Evolutionary conservation across 2,797 vertebrate genomes (phyloP), one percentile per base, ranked within the genome.

Genomic region (Eremophila alpestris): DNA sequence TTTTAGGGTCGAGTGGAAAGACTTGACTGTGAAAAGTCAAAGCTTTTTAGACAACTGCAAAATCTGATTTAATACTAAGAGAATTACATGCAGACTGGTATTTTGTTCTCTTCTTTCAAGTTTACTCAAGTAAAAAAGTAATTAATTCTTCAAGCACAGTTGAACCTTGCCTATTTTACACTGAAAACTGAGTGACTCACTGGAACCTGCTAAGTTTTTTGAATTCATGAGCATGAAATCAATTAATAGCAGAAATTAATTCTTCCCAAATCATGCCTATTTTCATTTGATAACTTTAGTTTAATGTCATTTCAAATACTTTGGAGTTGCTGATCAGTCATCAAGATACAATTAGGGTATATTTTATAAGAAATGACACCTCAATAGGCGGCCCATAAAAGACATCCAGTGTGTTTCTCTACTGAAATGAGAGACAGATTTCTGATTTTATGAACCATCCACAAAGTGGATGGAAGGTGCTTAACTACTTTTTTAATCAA

Each of bases 21-120:
- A 76, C 62, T 65, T 46, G 45, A 87, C n/a, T 90, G 91, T 65
- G 69, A 90, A 89, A 94, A 97, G 86, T 83, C 79, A 87, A 94
- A 94, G 51, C 87, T 91, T 89, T 84, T 94, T 67, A 83, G 81
- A 81, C 43, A 69, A 83, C 46, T 59, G 23, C 19, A 22, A 86
- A 94, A 41, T 71, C 87, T 85, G 68, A 91, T 81, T 91, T 89
- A 85, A 81, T 69, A 60, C 58, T 81, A 56, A 67, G 93, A 90
- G n/a, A 91, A 90, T 78, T 91, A 84, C 41, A 88, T 51, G 45
- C 49, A 89, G 32, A 46, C 43, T 70, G 43, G 56, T 87, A 77
- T 88, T 92, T 89, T 95, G 34, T 90, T 95, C 74, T 86, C 46
- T 75, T 94, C 49, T 93, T 95, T 96, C 75, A 94, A 67, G 45